These are phyloP conservation scores for Plagiodera versicolora DNA, from an alignment of 2,888 invertebrate genomes.

Conservation along the genomic window DNA sequence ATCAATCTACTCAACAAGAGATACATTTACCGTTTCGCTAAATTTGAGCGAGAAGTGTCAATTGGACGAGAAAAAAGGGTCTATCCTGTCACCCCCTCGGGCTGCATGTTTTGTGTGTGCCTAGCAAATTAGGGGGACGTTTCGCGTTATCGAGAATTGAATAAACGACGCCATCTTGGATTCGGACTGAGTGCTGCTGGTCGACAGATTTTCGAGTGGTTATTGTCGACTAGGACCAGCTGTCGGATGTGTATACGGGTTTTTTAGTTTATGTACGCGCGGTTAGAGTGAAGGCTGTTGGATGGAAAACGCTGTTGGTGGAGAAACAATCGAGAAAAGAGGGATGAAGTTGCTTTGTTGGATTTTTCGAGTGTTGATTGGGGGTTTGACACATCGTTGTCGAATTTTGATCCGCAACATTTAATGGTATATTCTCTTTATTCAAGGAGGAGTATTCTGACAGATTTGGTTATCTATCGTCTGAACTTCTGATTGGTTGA, in stretches of 20 bases:
- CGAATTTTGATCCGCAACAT: too few species aligned
- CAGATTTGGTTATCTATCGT: too few species aligned
- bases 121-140: conserved; percentile 26
- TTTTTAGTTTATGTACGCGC: neutral
- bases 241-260: too few species aligned
- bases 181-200: neutral
- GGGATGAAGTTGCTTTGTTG: neutral
- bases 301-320: neutral
- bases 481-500: too few species aligned
- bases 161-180: neutral
- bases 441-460: too few species aligned
- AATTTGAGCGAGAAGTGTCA: conserved; percentile 28
- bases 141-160: conserved; percentile 8
- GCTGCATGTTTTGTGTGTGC: conserved; percentile 21
- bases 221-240: conserved; percentile 42
- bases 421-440: too few species aligned
- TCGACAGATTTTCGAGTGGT: conserved; percentile 42
- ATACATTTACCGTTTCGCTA: conserved; percentile 30
- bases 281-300: neutral
- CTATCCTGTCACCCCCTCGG: conserved; percentile 25
- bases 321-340: neutral
- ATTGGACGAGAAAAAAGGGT: conserved; percentile 30
- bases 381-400: too few species aligned
- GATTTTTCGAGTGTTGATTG: too few species aligned
- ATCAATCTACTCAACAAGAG: conserved; percentile 28